A percentile compares a stretch with the other conserved stretches of the same genome.
These are phyloP conservation scores for Megaleporinus macrocephalus DNA, from an alignment of 2,113 vertebrate species.

Conservation along the genomic window DNA sequence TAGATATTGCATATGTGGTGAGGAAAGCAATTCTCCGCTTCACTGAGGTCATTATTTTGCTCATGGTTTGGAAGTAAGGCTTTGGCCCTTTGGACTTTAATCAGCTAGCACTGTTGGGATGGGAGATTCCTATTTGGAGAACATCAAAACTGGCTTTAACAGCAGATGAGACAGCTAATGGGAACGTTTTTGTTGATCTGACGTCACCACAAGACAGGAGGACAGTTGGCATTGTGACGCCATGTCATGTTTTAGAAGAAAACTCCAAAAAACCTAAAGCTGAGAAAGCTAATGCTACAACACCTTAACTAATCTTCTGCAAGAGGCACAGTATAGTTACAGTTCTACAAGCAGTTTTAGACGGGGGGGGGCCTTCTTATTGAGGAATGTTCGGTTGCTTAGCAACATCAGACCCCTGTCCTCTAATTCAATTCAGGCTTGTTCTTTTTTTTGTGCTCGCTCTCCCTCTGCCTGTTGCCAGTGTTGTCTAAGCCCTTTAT, in stretches of 20 bases:
- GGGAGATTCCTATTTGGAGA: slow-evolving; percentile 13
- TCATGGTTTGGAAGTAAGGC: neutral
- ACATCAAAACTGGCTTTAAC: neutral
- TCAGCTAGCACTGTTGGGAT: neutral
- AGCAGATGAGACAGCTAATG: neutral
- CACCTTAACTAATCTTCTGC: neutral
- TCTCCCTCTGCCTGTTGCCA: slow-evolving; percentile 2
- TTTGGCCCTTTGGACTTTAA: neutral
- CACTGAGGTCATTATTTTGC: slow-evolving; percentile 6
- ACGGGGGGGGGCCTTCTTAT: slow-evolving; percentile 45
- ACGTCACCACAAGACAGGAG: neutral
- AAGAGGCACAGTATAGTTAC: neutral
- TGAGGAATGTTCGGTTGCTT: slow-evolving; percentile 62
- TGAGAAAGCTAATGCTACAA: too few relatives aligned
- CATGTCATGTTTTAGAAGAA: too few relatives aligned
- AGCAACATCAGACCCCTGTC: slow-evolving; percentile 63
- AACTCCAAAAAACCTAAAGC: too few relatives aligned
- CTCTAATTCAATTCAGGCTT: slow-evolving; percentile 62
- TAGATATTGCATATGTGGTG: slow-evolving; percentile 9
- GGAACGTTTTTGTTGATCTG: neutral
- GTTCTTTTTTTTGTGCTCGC: slow-evolving; percentile 29
- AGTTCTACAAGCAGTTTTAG: neutral
- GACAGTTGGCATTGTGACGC: neutral
- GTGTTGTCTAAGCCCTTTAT: slow-evolving; percentile 51
- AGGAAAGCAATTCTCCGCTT: slow-evolving; percentile 21